Conservation (phyloP, 2,888 invertebrate genomes). For the Dysmachus trigonus region DNA sequence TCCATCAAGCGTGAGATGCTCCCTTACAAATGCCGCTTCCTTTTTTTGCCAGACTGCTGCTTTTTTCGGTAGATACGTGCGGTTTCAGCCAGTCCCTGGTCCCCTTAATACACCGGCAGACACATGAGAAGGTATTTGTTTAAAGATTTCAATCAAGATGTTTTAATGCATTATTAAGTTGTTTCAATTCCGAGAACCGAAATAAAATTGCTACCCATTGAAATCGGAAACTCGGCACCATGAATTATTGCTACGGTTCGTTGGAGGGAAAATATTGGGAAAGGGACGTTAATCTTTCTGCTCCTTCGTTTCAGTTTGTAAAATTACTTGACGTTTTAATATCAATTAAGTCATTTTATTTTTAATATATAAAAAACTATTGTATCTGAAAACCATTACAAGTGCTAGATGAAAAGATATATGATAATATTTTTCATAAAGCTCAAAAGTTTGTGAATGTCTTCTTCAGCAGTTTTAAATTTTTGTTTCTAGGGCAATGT, state of each 20-base stretch:
- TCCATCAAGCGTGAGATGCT: neutral
- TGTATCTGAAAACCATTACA: neutral
- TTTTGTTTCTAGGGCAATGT: no score
- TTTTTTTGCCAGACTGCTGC: neutral
- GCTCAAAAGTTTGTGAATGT: no score
- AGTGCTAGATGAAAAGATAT: neutral
- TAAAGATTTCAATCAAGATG: constrained; percentile 16
- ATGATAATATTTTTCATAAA: no score
- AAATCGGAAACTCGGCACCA: neutral
- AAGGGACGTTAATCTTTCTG: neutral
- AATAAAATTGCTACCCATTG: neutral
- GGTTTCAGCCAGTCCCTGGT: neutral
- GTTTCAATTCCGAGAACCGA: neutral
- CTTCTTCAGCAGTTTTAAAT: no score
- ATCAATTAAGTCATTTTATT: neutral
- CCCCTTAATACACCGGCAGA: neutral
- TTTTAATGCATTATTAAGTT: constrained; percentile 18
- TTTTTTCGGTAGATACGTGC: neutral
- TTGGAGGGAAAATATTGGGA: neutral
- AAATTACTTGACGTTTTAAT: neutral
- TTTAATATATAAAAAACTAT: neutral
- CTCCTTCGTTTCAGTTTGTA: neutral
- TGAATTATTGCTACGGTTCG: neutral
- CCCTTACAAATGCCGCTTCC: neutral
- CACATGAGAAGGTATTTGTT: neutral